Conservation (phyloP, 1,140 invertebrate species). For the Pararge aegeria region DNA sequence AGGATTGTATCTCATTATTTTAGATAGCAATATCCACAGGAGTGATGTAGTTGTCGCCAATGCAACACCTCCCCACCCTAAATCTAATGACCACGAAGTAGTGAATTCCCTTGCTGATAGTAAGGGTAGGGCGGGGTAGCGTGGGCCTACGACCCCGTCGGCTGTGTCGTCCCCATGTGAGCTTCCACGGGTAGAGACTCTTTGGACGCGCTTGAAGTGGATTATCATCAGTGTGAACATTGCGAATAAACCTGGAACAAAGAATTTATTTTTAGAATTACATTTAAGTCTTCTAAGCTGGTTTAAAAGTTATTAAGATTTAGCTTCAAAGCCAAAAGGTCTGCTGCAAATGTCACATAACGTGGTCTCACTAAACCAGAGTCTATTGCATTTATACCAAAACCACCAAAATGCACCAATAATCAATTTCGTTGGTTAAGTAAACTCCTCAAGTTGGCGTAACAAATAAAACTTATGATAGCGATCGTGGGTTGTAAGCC, state of each 20-base stretch:
- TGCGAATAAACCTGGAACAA: constrained; percentile 89
- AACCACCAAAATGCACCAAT: too few species aligned
- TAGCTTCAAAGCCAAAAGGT: too few species aligned
- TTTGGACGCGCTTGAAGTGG: constrained; percentile 90
- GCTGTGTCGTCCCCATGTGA: constrained; percentile 81
- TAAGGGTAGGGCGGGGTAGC: constrained; percentile 56
- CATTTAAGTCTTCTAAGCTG: neutral
- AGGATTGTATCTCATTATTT: constrained; percentile 94
- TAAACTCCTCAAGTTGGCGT: too few species aligned
- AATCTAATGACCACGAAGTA: constrained; percentile 90
- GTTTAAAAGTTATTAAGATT: neutral
- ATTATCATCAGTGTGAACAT: constrained; percentile 94
- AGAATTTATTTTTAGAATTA: neutral
- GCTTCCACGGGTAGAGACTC: constrained; percentile 79
- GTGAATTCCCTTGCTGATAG: constrained; percentile 86
- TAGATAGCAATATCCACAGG: constrained; percentile 92
- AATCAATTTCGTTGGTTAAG: too few species aligned
- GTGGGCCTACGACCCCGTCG: constrained; percentile 84
- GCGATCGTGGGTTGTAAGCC: too few species aligned
- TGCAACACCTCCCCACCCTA: constrained; percentile 90
- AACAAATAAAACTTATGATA: too few species aligned
- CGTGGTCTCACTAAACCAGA: too few species aligned
- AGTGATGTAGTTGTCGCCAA: constrained; percentile 88
- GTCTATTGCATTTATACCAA: too few species aligned
- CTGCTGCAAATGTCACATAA: too few species aligned